Evolutionary conservation across 2,797 vertebrate genomes (phyloP), one percentile per base, ranked within the genome.

Genomic region (Hipposideros larvatus): DNA sequence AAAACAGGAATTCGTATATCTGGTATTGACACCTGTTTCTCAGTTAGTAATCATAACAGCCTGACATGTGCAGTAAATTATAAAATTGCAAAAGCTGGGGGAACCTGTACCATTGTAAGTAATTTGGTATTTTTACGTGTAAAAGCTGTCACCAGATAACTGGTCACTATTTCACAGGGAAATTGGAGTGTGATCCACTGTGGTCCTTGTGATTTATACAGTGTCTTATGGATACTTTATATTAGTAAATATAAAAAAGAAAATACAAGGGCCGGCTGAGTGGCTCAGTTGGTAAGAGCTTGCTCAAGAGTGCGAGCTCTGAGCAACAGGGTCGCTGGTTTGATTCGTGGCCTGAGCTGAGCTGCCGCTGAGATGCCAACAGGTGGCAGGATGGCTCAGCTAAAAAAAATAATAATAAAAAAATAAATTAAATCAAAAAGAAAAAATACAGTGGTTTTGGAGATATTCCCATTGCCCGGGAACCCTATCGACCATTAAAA

Each of bases 171-270:
- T 65, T 90, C 57, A 68, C 41, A 74, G 48, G 84, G 83, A 91
- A 66, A 79, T 41, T 74, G 71, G n/a, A 59, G 48, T 73, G 34
- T 51, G 43, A 65, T 84, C 53, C 57, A 74, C 19, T 51, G 37
- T 91, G 55, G 71, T 84, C 43, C 55, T 91, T 94, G 65, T 57
- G 84, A 92, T 86, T 75, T 86, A 48, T 34, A 15, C 13, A 73
- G 59, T 66, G 8, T 86, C 21, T 55, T 34, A 19, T 82, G 22
- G 28, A 31, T 66, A 65, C 61, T 71, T 79, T 77, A 34, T 90
- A 73, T 73, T 83, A 83, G 53, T 80, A 73, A 59, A 41, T 65
- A 82, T 37, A 48, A 61, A 70, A 85, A 92, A 79, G 34, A 89
- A 75, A 80, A 84, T 37, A 37, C 37, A 37, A 37, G 37, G 37